phyloP scores from a whole-genome alignment of 1,140 invertebrate species.

The Halictus rubicundus region DNA sequence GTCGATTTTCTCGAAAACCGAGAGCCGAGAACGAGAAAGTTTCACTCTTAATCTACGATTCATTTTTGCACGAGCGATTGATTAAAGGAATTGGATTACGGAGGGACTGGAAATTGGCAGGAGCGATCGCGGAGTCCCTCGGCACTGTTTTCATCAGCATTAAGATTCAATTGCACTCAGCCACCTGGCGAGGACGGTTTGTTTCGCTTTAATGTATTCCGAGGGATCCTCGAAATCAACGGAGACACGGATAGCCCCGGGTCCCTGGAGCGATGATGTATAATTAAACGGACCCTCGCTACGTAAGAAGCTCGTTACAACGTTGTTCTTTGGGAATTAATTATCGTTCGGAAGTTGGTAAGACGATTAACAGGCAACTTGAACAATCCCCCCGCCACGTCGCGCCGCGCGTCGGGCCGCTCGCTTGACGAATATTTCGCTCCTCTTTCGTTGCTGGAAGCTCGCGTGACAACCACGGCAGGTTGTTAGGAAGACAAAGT shows the following conservation, averaged over 20 bases:
- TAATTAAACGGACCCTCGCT: slow-evolving; percentile 31
- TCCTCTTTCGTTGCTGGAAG: not conserved
- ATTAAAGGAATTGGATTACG: not conserved
- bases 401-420: too few relatives aligned
- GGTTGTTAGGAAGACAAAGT: not conserved
- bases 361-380: slow-evolving; percentile 21
- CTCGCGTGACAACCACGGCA: not conserved
- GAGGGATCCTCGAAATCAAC: slow-evolving; percentile 20
- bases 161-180: slow-evolving; percentile 8
- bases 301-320: slow-evolving; percentile 36
- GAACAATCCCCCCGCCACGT: slow-evolving; percentile 5
- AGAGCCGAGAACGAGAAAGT: too few relatives aligned
- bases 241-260: not conserved
- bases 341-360: slow-evolving; percentile 34
- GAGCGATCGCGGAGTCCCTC: not conserved
- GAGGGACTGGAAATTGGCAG: not conserved
- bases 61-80: too few relatives aligned
- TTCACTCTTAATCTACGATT: too few relatives aligned
- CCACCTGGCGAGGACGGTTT: not conserved
- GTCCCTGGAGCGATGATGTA: slow-evolving; percentile 5
- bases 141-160: not conserved
- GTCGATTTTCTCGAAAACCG: too few relatives aligned
- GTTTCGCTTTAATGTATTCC: slow-evolving; percentile 39
- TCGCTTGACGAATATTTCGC: not conserved
- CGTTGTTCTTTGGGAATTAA: slow-evolving; percentile 39